These are phyloP conservation scores for Mantis religiosa DNA, from an alignment of 2,888 invertebrate genomes.

Conservation along the genomic window DNA sequence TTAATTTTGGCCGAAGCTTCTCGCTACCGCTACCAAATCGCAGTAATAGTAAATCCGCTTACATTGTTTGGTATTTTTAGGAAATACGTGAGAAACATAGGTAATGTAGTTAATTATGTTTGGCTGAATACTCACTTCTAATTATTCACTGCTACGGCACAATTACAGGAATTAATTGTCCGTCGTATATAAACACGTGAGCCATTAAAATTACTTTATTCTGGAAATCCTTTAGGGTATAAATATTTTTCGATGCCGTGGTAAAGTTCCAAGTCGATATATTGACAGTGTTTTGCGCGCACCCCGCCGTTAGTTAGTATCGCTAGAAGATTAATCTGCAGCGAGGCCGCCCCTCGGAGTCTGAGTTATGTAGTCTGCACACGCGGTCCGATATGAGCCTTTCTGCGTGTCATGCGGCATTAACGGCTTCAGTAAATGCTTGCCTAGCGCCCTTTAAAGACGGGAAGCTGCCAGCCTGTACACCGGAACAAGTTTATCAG, in stretches of 20 bases:
- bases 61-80: no score
- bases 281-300: neutral
- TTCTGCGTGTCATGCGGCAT: neutral
- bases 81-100: no score
- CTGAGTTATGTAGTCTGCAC: neutral
- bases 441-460: neutral
- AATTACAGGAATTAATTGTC: neutral
- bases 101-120: no score
- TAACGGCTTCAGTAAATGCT: neutral
- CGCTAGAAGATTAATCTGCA: neutral
- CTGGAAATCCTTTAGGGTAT: neutral
- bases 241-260: neutral
- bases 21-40: no score
- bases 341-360: neutral
- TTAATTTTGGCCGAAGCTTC: no score
- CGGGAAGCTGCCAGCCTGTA: neutral
- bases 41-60: no score
- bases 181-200: neutral
- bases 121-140: neutral
- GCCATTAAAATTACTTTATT: neutral
- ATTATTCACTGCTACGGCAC: neutral
- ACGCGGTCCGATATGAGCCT: neutral
- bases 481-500: neutral
- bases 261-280: neutral
- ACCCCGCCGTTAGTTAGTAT: neutral